Base-by-base conservation (phyloP, 37 sponge, comb jelly and placozoan species). In the Chondrilla cf. caribensis region DNA sequence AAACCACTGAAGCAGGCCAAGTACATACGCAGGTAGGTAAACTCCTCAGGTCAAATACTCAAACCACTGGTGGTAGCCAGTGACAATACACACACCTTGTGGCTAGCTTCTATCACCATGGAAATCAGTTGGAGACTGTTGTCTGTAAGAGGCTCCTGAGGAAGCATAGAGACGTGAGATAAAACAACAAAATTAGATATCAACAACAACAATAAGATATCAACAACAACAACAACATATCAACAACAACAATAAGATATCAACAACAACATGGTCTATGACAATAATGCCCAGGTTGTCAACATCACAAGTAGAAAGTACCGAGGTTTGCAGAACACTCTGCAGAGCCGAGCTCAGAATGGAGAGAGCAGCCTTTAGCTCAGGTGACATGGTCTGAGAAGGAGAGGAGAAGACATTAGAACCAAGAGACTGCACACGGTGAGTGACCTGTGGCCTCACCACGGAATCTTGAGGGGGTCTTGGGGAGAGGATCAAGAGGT, bases 341-440 rank as follows among this genome's bases (percentile, higher is more conserved):
- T 62, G 64, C 3, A 73, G 44, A 39, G 76, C 40, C 9, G 76
- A 32, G 36, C 76, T 43, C 76, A 73, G 25, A 32, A 73, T 73
- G 43, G 76, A 73, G 2, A 73, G 25, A 22, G 76, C 76, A 38
- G 76, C 76, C 44, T 73, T 73, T n/a, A 73, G 43, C 36, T 31
- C 24, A 9, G 76, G 38, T 2, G 38, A 7, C 44, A 73, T 19
- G 14, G 24, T 37, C 76, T 73, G 44, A 22, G 36, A 40, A 40
- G 38, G 40, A 18, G 15, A 73, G 24, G 41, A 73, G 44, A 41
- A 42, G 1, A 43, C 76, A 73, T 22, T 2, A 39, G 44, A 37
- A 39, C 18, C 76, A 73, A 73, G 6, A 8, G 38, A 14, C 38
- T 6, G 3, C 32, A 37, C 7, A 7, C 14, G 38, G 32, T 70